Evolutionary conservation across 2,797 vertebrate genomes (phyloP), one percentile per base, ranked within the genome.

Genomic region (Neostethus bicornis): DNA sequence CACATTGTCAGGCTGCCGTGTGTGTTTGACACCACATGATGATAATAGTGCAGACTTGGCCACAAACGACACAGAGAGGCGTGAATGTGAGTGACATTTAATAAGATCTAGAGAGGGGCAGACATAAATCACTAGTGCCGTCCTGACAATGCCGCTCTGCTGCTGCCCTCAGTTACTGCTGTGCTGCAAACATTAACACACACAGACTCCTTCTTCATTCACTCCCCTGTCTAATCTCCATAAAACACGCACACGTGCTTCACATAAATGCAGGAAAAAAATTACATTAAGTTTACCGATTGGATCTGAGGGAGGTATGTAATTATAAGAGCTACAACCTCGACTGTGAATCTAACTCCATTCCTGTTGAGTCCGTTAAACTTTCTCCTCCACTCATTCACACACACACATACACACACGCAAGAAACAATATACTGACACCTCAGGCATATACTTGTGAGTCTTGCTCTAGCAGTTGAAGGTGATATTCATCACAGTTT

Each of bases 71-170:
- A 65, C 37, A 12, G 10, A 60, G 73, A 76, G 42, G 64, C 60
- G 64, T 24, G 66, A 81, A 68, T 38, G 43, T 80, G 76, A 84
- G 67, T 66, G 85, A 81, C 79, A 61, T 61, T 68, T 80, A 79
- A 81, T 83, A 65, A 84, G 73, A 84, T 72, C 57, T 51, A 37
- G 41, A 65, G 65, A 67, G 62, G 29, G 53, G 70, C 66, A 24
- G 51, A 64, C 70, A 77, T 85, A 83, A 85, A 84, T 87, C 83
- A 86, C 41, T 45, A 10, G 41, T 50, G 16, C 19, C 34, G 1
- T 48, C 19, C 65, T 65, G 66, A 70, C 68, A 71, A 54, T 50
- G 34, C 60, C 51, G 63, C 67, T 79, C 48, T 16, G 52, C 64
- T 12, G 75, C 57, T 76, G 73, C 75, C 75, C 69, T 79, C 61